Conservation (phyloP, 2,113 vertebrate species). For the Nansenia antarctica region DNA sequence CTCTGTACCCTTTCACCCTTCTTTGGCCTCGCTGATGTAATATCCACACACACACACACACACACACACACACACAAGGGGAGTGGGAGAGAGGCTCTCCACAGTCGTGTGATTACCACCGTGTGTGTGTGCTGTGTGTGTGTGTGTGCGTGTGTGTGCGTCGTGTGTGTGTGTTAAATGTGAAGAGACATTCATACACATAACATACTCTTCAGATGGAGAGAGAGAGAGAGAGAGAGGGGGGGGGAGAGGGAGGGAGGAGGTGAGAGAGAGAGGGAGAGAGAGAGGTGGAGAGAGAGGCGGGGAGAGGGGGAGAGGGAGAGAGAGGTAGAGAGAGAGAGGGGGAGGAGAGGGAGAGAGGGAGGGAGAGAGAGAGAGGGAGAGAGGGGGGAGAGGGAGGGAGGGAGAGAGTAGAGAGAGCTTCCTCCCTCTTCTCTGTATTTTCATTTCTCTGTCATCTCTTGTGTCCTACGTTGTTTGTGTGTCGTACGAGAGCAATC, state of each 20-base stretch:
- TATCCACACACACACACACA: not conserved
- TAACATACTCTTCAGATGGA: conserved; percentile 72
- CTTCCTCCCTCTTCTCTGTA: conserved; percentile 71
- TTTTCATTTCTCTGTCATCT: conserved; percentile 44
- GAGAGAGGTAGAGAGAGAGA: conserved; percentile 10
- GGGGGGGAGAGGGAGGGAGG: not conserved
- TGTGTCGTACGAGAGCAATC: not conserved
- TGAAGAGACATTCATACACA: conserved; percentile 85
- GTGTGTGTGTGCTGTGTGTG: too few species aligned
- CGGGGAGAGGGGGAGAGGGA: conserved; percentile 14
- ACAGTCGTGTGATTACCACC: conserved; percentile 77
- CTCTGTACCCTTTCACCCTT: too few species aligned
- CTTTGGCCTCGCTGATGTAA: too few species aligned
- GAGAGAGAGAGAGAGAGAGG: conserved; percentile 49
- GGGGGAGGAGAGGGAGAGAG: not conserved
- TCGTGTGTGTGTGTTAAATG: conserved; percentile 78
- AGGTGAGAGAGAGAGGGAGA: conserved; percentile 16
- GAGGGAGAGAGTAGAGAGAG: conserved; percentile 54
- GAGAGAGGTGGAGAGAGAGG: conserved; percentile 3
- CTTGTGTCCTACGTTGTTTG: conserved; percentile 39
- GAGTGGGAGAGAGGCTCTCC: conserved; percentile 75
- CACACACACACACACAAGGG: conserved; percentile 38
- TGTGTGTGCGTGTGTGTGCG: too few species aligned
- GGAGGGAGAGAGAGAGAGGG: conserved; percentile 17
- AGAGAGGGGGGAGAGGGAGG: conserved; percentile 51